Evolutionary conservation across 2,797 vertebrate species (phyloP).

Genomic region (Hydrophis major): DNA sequence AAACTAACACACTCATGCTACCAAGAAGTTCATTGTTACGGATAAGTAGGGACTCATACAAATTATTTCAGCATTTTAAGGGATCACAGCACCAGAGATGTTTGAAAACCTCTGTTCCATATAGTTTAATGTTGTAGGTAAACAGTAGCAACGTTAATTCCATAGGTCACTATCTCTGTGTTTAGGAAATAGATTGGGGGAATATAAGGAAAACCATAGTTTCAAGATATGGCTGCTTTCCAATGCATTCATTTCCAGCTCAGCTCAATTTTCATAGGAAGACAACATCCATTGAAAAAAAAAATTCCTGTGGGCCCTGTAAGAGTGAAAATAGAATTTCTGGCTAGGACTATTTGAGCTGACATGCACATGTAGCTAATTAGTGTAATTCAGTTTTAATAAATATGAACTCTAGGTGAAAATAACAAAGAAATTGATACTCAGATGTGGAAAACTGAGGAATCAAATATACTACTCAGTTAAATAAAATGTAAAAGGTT

Average conservation of each 20-base stretch:
- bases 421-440: conserved; percentile 49
- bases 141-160: not conserved
- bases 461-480: conserved; percentile 1
- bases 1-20: not conserved
- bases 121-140: not conserved
- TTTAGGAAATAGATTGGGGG: not conserved
- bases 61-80: not conserved
- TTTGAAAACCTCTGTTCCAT: not conserved
- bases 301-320: not conserved
- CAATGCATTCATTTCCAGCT: conserved; percentile 42
- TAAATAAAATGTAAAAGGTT: conserved; percentile 31
- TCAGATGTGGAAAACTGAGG: conserved; percentile 25
- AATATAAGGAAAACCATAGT: conserved; percentile 24
- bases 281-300: conserved; percentile 22
- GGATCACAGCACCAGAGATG: not conserved
- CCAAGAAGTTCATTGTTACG: not conserved
- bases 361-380: conserved; percentile 44
- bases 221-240: conserved; percentile 38
- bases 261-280: conserved; percentile 42
- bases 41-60: not conserved
- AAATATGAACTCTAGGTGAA: conserved; percentile 43
- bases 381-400: conserved; percentile 50
- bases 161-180: not conserved
- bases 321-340: conserved; percentile 55
- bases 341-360: conserved; percentile 53